phyloP scores from a whole-genome alignment of 2,888 invertebrate genomes.

The Perizoma flavofasciatum region DNA sequence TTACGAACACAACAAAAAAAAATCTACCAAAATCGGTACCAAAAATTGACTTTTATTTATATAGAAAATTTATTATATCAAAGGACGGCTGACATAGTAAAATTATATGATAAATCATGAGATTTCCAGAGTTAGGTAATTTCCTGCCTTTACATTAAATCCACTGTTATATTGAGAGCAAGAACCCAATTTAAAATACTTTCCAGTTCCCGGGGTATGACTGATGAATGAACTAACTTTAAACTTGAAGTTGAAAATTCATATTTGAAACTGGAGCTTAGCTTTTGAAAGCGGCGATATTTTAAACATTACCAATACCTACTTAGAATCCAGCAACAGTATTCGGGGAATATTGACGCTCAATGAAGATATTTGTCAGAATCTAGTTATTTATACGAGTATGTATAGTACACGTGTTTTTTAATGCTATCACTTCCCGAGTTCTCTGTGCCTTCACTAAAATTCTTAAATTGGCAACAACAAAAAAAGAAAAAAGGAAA shows the following conservation, averaged over 20 bases:
- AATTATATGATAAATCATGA: background rate
- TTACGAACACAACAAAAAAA: too few relatives aligned
- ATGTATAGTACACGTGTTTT: too few relatives aligned
- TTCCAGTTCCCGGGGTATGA: constrained; percentile 30
- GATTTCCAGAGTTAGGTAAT: constrained; percentile 1
- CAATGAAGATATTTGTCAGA: too few relatives aligned
- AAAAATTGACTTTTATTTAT: too few relatives aligned
- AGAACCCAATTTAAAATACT: constrained; percentile 8
- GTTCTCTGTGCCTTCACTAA: background rate
- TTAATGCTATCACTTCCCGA: too few relatives aligned
- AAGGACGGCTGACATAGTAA: too few relatives aligned
- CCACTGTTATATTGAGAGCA: constrained; percentile 1
- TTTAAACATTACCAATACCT: too few relatives aligned
- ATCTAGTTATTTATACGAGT: too few relatives aligned
- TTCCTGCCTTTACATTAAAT: constrained; percentile 1
- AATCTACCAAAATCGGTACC: too few relatives aligned
- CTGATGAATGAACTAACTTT: constrained; percentile 14
- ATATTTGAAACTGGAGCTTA: background rate
- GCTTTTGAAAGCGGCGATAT: background rate
- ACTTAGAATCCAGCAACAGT: too few relatives aligned
- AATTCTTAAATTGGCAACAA: background rate
- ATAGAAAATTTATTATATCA: too few relatives aligned
- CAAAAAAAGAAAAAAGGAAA: constrained; percentile 2
- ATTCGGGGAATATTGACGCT: too few relatives aligned
- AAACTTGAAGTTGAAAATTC: constrained; percentile 5